phyloP scores from a whole-genome alignment of 2,888 invertebrate genomes.

The Troides oblongomaculatus region DNA sequence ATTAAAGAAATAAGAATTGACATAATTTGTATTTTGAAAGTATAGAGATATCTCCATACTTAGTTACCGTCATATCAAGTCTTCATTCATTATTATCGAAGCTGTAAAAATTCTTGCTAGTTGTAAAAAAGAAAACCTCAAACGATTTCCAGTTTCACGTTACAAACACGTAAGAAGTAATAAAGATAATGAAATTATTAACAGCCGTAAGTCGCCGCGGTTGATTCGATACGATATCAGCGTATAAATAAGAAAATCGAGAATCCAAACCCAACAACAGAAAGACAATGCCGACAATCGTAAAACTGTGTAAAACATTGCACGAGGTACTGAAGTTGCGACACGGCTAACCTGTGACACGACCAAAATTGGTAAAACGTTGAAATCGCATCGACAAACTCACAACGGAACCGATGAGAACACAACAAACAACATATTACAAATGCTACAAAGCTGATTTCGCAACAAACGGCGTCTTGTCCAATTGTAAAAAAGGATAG shows the following conservation, averaged over 20 bases:
- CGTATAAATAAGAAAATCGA: constrained; percentile 6
- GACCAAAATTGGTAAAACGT: constrained; percentile 43
- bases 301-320: constrained; percentile 19
- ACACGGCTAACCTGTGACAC: constrained; percentile 41
- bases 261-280: neutral
- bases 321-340: constrained; percentile 38
- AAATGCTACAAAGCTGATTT: constrained; percentile 24
- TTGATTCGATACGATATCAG: neutral
- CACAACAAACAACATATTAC: constrained; percentile 19
- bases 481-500: neutral
- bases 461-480: neutral
- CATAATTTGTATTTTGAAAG: no score
- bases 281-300: constrained; percentile 16
- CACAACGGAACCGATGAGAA: neutral
- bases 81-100: constrained; percentile 1
- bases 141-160: neutral
- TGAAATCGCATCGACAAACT: constrained; percentile 35
- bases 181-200: constrained; percentile 1
- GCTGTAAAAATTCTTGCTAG: neutral
- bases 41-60: no score
- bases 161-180: neutral
- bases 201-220: neutral
- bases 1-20: no score
- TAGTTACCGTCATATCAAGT: neutral
- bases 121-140: neutral